A percentile compares a stretch with the other conserved stretches of the same genome.
These are phyloP conservation scores for Scomber japonicus DNA, from an alignment of 2,113 vertebrate genomes.

Conservation along the genomic window DNA sequence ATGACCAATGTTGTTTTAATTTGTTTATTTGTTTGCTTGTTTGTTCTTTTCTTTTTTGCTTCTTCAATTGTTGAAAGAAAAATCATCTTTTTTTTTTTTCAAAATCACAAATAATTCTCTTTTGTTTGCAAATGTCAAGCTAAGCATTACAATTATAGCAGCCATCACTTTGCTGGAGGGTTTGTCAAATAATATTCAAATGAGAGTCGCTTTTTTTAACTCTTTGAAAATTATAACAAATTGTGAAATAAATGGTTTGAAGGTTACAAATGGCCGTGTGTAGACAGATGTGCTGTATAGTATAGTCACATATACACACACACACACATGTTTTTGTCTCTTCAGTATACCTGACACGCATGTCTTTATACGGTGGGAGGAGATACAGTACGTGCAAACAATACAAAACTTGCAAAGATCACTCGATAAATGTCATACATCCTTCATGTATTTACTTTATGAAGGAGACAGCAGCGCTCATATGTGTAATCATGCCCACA, in stretches of 20 bases:
- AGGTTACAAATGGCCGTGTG: not conserved
- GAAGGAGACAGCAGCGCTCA: conserved; percentile 20
- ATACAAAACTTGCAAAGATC: not conserved
- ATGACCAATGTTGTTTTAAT: not conserved
- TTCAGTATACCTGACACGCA: not conserved
- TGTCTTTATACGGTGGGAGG: not conserved
- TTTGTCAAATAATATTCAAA: not conserved
- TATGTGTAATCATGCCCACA: conserved; percentile 8
- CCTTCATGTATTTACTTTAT: conserved; percentile 33
- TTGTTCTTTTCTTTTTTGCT: not conserved
- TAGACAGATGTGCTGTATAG: not conserved
- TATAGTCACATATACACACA: not conserved
- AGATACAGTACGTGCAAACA: not conserved
- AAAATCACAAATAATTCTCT: not conserved
- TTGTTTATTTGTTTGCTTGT: no score
- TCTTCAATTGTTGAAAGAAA: no score
- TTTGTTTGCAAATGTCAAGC: not conserved
- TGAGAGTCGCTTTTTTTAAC: not conserved
- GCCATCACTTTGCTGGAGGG: not conserved
- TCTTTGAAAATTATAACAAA: not conserved
- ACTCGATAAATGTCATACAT: conserved; percentile 11
- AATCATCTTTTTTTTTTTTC: not conserved
- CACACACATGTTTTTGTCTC: not conserved
- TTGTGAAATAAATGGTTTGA: not conserved
- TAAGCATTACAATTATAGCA: not conserved